phyloP scores from a whole-genome alignment of 1,140 invertebrate genomes.

The Papilio dardanus region DNA sequence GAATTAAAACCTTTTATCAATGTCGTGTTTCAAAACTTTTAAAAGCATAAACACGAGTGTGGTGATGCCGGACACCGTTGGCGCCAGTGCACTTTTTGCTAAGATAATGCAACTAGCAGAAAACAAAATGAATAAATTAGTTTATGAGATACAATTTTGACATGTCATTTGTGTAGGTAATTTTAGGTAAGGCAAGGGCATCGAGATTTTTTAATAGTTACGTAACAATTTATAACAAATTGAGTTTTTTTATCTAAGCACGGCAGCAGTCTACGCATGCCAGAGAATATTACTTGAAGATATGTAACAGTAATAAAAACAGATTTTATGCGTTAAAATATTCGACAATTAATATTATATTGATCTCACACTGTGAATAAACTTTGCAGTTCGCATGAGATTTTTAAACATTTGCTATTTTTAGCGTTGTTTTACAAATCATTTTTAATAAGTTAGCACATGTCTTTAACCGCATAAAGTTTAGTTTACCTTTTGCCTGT shows the following conservation, averaged over 20 bases:
- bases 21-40: slow-evolving; percentile 54
- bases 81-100: slow-evolving; percentile 67
- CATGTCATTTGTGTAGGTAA: neutral
- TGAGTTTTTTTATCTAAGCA: neutral
- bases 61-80: slow-evolving; percentile 55
- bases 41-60: slow-evolving; percentile 61
- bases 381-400: neutral
- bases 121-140: slow-evolving; percentile 39
- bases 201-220: neutral
- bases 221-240: neutral
- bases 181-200: neutral
- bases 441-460: neutral
- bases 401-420: neutral
- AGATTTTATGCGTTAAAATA: neutral
- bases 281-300: neutral
- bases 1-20: slow-evolving; percentile 60
- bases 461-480: neutral
- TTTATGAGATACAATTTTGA: slow-evolving; percentile 1
- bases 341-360: neutral
- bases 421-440: too few species aligned
- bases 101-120: slow-evolving; percentile 39
- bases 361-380: neutral
- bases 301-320: neutral
- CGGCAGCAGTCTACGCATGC: too few species aligned
- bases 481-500: neutral